Evolutionary conservation across 2,113 vertebrate species (phyloP).

Genomic region (Glaucomys volans): DNA sequence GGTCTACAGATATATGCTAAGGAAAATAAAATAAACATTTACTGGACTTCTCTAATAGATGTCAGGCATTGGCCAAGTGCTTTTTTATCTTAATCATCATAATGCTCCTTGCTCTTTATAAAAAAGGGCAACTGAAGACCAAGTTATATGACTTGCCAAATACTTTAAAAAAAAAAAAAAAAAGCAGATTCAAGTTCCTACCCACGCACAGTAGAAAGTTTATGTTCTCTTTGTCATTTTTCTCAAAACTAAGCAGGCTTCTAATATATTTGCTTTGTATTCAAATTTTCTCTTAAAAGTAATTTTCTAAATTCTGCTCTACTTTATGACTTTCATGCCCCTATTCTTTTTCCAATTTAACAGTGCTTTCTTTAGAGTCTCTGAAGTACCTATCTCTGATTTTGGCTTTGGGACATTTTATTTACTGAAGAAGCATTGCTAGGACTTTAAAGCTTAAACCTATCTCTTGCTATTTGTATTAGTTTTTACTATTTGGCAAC

Average conservation of each 20-base stretch:
- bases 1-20: background rate
- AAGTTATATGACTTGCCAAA: background rate
- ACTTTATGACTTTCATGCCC: background rate
- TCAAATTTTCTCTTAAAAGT: background rate
- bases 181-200: background rate
- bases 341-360: background rate
- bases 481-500: background rate
- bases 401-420: background rate
- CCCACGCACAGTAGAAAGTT: background rate
- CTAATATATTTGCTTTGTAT: background rate
- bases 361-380: background rate
- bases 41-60: background rate
- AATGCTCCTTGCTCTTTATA: background rate
- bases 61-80: background rate
- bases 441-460: background rate
- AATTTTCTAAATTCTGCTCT: conserved; percentile 34
- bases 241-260: conserved; percentile 42
- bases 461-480: background rate
- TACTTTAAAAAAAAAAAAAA: too few species aligned
- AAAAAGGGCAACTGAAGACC: background rate
- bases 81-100: conserved; percentile 23
- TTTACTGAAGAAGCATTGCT: background rate
- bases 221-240: background rate
- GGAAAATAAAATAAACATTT: background rate
- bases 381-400: background rate